Conservation (phyloP, 2,888 invertebrate species). For the Charanyca ferruginea region DNA sequence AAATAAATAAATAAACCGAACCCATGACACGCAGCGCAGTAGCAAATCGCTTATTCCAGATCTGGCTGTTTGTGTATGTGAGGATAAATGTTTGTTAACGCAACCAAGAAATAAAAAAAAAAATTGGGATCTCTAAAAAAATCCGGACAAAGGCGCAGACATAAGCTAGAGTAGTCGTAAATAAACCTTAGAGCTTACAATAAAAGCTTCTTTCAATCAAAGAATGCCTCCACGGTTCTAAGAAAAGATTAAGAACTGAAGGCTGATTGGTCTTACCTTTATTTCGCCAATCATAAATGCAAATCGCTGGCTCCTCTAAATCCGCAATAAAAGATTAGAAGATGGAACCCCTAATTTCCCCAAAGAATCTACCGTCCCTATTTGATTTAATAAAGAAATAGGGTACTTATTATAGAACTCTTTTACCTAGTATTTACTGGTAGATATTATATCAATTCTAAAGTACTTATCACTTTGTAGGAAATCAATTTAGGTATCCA, state of each 20-base stretch:
- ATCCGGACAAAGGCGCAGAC: no score
- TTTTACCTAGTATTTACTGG: background rate
- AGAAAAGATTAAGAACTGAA: conserved; percentile 26
- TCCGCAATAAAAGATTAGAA: conserved; percentile 31
- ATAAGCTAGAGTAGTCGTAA: no score
- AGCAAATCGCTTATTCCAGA: no score
- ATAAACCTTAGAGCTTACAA: background rate
- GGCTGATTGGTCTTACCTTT: conserved; percentile 44
- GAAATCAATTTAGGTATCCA: no score
- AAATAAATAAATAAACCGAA: no score
- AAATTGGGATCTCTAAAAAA: no score
- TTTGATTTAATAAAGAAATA: conserved; percentile 43
- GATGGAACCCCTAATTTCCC: conserved; percentile 37
- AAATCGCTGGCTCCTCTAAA: conserved; percentile 28
- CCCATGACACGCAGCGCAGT: no score
- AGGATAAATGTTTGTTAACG: no score
- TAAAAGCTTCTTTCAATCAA: conserved; percentile 19
- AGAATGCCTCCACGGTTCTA: background rate
- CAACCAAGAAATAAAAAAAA: no score
- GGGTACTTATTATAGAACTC: background rate
- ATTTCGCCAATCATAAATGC: conserved; percentile 55
- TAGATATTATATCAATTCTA: background rate
- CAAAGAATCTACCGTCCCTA: conserved; percentile 12
- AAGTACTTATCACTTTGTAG: background rate
- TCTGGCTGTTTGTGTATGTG: no score